Percentiles rank a stretch among this genome's conserved stretches.
phyloP scores from a whole-genome alignment of 2,888 invertebrate species.

The Ellobium chinense region DNA sequence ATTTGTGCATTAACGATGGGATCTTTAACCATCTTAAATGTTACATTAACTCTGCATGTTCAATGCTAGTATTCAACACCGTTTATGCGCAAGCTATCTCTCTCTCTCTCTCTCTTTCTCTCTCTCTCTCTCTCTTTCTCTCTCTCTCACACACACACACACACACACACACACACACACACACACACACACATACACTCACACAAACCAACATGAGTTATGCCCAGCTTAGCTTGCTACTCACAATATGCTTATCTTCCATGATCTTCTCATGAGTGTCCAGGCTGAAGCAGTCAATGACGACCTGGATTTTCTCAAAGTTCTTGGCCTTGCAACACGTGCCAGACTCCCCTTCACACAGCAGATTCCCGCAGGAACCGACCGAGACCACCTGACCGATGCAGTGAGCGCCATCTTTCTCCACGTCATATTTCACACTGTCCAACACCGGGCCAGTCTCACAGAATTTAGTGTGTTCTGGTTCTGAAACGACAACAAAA shows the following conservation, averaged over 20 bases:
- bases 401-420: neutral
- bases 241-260: neutral
- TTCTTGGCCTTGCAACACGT: conserved; percentile 16
- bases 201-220: no score
- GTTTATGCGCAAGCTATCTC: no score
- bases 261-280: neutral
- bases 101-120: no score
- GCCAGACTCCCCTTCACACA: conserved; percentile 7
- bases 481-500: no score
- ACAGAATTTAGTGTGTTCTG: no score
- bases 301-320: neutral
- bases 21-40: no score
- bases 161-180: neutral
- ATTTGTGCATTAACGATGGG: no score
- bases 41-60: no score
- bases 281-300: neutral
- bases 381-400: neutral
- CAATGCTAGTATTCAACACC: no score
- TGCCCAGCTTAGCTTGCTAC: neutral
- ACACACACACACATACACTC: no score
- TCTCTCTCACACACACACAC: neutral
- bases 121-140: no score
- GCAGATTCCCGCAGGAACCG: conserved; percentile 8
- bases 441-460: neutral
- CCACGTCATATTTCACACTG: neutral